Percentiles rank a stretch among this genome's conserved stretches.
phyloP scores from a whole-genome alignment of 1,140 invertebrate genomes.

The Chelonus insularis region DNA sequence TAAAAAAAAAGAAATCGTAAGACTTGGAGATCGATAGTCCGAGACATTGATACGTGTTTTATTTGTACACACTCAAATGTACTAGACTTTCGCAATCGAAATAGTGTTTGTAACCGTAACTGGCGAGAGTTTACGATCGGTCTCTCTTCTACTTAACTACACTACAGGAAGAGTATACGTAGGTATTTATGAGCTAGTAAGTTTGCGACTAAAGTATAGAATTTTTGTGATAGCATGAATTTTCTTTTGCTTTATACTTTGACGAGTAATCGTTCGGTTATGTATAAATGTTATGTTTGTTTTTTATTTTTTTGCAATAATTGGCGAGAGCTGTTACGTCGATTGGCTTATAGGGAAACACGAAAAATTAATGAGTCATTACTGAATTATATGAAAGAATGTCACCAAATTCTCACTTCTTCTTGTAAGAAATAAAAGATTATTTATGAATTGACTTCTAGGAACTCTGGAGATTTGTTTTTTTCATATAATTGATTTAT shows the following conservation, averaged over 20 bases:
- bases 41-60: slow-evolving; percentile 22
- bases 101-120: slow-evolving; percentile 22
- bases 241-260: not conserved
- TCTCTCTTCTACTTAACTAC: not conserved
- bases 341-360: no score
- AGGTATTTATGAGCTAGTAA: slow-evolving; percentile 8
- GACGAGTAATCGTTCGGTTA: slow-evolving; percentile 6
- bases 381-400: no score
- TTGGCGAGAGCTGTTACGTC: not conserved
- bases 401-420: no score
- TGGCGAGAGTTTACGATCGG: slow-evolving; percentile 30
- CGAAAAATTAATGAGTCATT: no score
- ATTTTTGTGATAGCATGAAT: slow-evolving; percentile 8
- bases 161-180: not conserved
- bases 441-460: no score
- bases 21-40: not conserved
- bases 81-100: slow-evolving; percentile 12
- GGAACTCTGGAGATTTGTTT: no score
- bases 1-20: no score
- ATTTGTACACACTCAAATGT: slow-evolving; percentile 1
- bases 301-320: not conserved
- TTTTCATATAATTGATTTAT: no score
- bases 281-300: slow-evolving; percentile 1
- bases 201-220: not conserved
- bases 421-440: no score